A percentile compares a stretch with the other conserved stretches of the same genome.
Evolutionary conservation across 2,888 invertebrate species (phyloP).

Genomic region (Hypselothyrea guttata): DNA sequence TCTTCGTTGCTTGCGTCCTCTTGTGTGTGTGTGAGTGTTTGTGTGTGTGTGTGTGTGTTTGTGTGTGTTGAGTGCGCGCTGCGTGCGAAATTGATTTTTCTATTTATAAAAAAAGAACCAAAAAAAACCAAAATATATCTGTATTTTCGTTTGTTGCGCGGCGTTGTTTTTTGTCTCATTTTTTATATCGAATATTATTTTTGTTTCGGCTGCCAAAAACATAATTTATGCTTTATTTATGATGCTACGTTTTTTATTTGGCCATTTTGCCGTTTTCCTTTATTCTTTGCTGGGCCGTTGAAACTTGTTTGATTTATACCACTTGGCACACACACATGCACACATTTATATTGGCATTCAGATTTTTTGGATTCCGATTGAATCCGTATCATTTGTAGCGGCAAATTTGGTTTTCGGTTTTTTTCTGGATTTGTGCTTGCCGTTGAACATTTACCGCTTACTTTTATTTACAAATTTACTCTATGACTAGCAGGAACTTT

Average conservation of each 20-base stretch:
- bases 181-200: constrained; percentile 47
- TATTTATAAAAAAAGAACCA: constrained; percentile 77
- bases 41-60: constrained; percentile 26
- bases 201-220: constrained; percentile 62
- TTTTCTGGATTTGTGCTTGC: too few relatives aligned
- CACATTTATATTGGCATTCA: constrained; percentile 8
- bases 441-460: constrained; percentile 57
- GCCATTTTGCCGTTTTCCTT: constrained; percentile 10
- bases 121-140: constrained; percentile 76
- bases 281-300: constrained; percentile 21
- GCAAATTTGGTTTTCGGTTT: constrained; percentile 27
- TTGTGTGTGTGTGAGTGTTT: constrained; percentile 29
- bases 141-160: constrained; percentile 64
- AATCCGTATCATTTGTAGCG: constrained; percentile 33
- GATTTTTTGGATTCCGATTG: constrained; percentile 12
- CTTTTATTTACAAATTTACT: constrained; percentile 51
- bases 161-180: constrained; percentile 33
- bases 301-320: constrained; percentile 76
- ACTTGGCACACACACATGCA: constrained; percentile 45
- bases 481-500: constrained; percentile 72
- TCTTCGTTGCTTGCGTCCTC: constrained; percentile 30
- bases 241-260: constrained; percentile 42
- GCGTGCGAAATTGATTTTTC: constrained; percentile 78
- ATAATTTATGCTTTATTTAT: constrained; percentile 75
- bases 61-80: constrained; percentile 56